Base-by-base conservation (phyloP, 2,113 vertebrate species). In the Maccullochella peelii region DNA sequence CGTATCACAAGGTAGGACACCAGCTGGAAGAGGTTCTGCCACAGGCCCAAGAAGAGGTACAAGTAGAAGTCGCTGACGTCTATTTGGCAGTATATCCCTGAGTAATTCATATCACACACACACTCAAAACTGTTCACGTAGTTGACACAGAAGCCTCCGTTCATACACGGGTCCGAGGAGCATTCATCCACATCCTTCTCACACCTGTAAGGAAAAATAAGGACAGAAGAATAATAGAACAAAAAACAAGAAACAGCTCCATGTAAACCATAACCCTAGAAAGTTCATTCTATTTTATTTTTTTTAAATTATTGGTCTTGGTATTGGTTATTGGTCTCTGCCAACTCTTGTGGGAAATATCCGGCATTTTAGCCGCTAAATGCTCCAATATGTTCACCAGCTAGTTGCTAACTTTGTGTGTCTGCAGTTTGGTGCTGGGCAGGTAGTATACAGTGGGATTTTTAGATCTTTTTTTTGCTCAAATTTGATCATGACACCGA, bases 11-110 rank as follows among this genome's bases (percentile, higher is more conserved):
- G 95, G 88, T 97, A 98, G 80, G 98, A 97, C 58, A 97, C 93
- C 18, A 98, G 94, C 94, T 98, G 98, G 91, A 97, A 97, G 90
- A 98, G 95, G 86, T 97, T 97, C 94, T 99, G 98, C 97, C 97
- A 97, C 87, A 98, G 83, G 9, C 97, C 87, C 90, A 98, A 81
- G 75, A 97, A 97, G 59, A 97, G 88, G 82, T 96, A 97, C 81
- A 97, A 89, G 91, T 97, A 97, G 90, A 99, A 95, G 94, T 97
- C 96, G 79, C 96, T 97, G 94, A 97, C 93, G 49, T 98, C 96
- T 8, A 97, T 94, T 92, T 98, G 97, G 79, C 98, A 98, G 91
- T 91, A 93, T 1, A 96, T 82, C 0, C 97, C 97, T 0, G 96
- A 95, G 38, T 94, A 97, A 92, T 96, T 96, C 18, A 95, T 70